Evolutionary conservation across 1,140 invertebrate genomes (phyloP).

Genomic region (Penaeus indicus): DNA sequence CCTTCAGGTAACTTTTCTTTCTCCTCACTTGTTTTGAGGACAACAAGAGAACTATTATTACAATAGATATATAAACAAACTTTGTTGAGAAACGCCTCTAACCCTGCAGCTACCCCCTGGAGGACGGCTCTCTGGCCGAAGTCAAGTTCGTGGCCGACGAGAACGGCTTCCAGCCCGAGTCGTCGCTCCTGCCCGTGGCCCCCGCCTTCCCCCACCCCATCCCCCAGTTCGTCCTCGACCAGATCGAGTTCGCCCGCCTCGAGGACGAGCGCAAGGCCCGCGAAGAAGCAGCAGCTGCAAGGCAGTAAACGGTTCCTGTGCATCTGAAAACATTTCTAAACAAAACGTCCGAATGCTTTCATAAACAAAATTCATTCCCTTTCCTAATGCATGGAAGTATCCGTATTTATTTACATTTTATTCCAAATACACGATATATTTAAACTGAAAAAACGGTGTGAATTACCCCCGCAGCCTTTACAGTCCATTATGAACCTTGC

Average conservation of each 20-base stretch:
- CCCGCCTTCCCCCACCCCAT: conserved; percentile 6
- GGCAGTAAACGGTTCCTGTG: too few species aligned
- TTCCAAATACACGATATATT: too few species aligned
- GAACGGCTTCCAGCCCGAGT: conserved; percentile 16
- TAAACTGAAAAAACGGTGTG: too few species aligned
- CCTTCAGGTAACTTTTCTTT: conserved; percentile 9
- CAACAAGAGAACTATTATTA: too few species aligned
- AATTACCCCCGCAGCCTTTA: too few species aligned
- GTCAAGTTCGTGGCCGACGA: conserved; percentile 7
- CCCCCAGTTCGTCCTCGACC: conserved; percentile 17
- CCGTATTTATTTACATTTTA: too few species aligned
- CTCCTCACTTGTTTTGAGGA: background rate
- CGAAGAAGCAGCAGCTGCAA: background rate
- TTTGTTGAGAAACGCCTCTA: background rate
- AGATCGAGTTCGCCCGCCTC: conserved; percentile 12
- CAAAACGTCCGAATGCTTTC: too few species aligned
- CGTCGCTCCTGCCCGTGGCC: background rate
- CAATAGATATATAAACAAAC: background rate
- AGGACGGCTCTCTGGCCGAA: background rate
- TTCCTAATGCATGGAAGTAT: too few species aligned
- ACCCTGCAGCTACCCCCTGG: conserved; percentile 5
- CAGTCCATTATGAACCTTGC: too few species aligned
- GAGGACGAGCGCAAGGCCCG: conserved; percentile 5
- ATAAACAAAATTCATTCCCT: too few species aligned
- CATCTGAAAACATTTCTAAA: background rate